These are phyloP conservation scores for Sardinella longiceps DNA, from an alignment of 2,797 vertebrate species.

Conservation along the genomic window DNA sequence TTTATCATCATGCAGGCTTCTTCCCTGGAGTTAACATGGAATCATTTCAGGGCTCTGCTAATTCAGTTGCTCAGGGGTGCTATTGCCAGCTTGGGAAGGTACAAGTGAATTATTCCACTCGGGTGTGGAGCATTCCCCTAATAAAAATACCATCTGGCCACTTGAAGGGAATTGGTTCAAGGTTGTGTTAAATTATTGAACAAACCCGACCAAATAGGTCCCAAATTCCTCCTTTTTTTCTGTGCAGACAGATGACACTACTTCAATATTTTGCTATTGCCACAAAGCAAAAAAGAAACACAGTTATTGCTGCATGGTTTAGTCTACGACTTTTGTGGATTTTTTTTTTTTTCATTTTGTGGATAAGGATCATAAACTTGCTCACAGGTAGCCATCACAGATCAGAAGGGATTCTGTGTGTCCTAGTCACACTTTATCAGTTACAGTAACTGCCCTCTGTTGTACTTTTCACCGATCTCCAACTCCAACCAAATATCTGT, in stretches of 20 bases:
- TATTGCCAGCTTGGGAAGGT: slow-evolving; percentile 57
- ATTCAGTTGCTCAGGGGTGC: slow-evolving; percentile 55
- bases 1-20: slow-evolving; percentile 59
- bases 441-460: neutral
- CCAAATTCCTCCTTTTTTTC: slow-evolving; percentile 55
- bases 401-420: neutral
- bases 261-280: neutral
- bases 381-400: neutral
- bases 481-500: no score
- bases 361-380: neutral
- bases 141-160: slow-evolving; percentile 76
- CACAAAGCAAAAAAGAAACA: slow-evolving; percentile 6
- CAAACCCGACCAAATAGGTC: slow-evolving; percentile 65
- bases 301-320: neutral
- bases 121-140: slow-evolving; percentile 67
- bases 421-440: neutral
- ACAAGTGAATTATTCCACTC: slow-evolving; percentile 68
- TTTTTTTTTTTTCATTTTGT: neutral
- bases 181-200: slow-evolving; percentile 71
- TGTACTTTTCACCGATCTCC: neutral
- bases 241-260: neutral
- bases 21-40: slow-evolving; percentile 46
- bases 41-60: slow-evolving; percentile 51
- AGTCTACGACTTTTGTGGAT: neutral
- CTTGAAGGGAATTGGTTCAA: slow-evolving; percentile 71